Evolutionary conservation across 2,888 invertebrate species (phyloP), one percentile per base, ranked within the genome.

Genomic region (Stenichneumon culpator): DNA sequence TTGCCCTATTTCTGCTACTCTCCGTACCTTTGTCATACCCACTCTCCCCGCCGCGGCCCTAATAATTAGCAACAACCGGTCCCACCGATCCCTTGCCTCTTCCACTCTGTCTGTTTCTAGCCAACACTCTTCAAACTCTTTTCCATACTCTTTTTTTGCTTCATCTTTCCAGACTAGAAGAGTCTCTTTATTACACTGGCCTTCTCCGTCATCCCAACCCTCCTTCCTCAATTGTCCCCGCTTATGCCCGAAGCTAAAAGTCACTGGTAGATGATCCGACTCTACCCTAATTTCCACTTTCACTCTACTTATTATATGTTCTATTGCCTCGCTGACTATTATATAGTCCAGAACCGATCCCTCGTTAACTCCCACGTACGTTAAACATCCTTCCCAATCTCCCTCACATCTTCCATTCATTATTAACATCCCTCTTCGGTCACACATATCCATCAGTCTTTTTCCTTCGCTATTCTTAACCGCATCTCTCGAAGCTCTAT

Each of bases 401-500:
- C 78, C 54, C 6, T 78, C 68, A 16, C 78, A 68, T 14, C 28
- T 36, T 9, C 78, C 68, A 54, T 77, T 77, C 32, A 67, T 50
- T 57, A 77, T 36, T 50, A 67, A 7, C 16, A 77, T 5, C 1
- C 25, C 54, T 16, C 14, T 39, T 36, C 25, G 4, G n/a, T 77
- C 36, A 50, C 36, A 67, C 11, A 57, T 36, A 5, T 77, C 52
- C 16, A 67, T 9, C 14, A 77, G 6, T 32, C 28, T 32, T 22
- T 36, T 78, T 22, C 78, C 39, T 19, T 68, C 57, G 22, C 39
- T 54, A 11, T 86, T 84, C 44, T 75, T 25, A 36, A 19, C 44
- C 36, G 11, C 16, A 50, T 83, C 83, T 52, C 81, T 79, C 1
- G 82, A 80, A 1, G 4, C 28, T n/a, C 78, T 69, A 2, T 22